Conservation (phyloP, 2,113 vertebrate species). For the Cyprinodon variegatus region DNA sequence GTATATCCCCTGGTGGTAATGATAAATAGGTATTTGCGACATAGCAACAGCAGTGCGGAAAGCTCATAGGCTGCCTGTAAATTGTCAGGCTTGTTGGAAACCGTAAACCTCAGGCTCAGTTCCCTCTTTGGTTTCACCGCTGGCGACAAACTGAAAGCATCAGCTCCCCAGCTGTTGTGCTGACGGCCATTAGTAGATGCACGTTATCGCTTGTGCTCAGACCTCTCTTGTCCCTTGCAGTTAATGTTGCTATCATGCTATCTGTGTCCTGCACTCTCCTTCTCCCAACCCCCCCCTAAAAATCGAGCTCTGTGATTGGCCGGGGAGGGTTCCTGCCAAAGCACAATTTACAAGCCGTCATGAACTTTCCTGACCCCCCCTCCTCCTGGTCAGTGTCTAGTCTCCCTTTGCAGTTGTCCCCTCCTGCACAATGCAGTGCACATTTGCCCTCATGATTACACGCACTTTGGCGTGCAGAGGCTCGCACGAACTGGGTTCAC, state of each 20-base stretch:
- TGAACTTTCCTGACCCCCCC: constrained; percentile 73
- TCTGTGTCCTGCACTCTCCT: constrained; percentile 53
- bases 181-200: constrained; percentile 5
- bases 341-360: constrained; percentile 59
- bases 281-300: constrained; percentile 2
- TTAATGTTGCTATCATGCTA: constrained; percentile 52
- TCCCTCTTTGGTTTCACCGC: constrained; percentile 64
- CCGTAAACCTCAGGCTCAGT: constrained; percentile 29
- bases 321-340: constrained; percentile 20
- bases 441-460: constrained; percentile 19
- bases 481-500: constrained; percentile 62
- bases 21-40: constrained; percentile 45
- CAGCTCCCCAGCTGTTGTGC: constrained; percentile 48
- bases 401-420: constrained; percentile 67
- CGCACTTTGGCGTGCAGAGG: constrained; percentile 56
- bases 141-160: constrained; percentile 45
- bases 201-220: neutral
- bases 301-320: constrained; percentile 44
- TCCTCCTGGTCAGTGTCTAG: constrained; percentile 65
- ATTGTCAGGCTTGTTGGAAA: constrained; percentile 56
- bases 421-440: constrained; percentile 40
- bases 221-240: constrained; percentile 6
- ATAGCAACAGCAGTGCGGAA: constrained; percentile 50
- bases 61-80: constrained; percentile 53
- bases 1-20: constrained; percentile 12